Base-by-base conservation (phyloP, 1,140 invertebrate genomes). In the Drosophila tsacasi region DNA sequence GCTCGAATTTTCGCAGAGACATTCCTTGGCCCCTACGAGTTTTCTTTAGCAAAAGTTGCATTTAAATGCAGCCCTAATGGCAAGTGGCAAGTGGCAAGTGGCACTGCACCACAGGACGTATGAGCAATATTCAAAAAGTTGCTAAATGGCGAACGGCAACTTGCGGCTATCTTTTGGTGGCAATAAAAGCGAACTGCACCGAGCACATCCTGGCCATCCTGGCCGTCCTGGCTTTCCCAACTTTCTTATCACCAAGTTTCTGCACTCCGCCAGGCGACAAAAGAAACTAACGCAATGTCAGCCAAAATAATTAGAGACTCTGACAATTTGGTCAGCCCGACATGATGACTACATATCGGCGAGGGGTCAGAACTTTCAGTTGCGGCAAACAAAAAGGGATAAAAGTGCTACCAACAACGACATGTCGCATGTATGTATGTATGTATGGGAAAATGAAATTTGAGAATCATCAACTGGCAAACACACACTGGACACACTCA, bases 381-480 rank as follows among this genome's bases (percentile, higher is more conserved):
- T 13, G 64, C 44, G 65, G 39, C 65, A 63, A 63, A 39, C 65
- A 64, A 30, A 50, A 50, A 52, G 27, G 49, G 49, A 19, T 52
- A 19, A 32, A 8, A 52, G 27, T 32, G 2, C 17, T n/a, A 12
- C 5, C 19, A 49, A 15, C 15, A 30, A 37, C n/a, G n/a, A n/a
- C n/a, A n/a, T n/a, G n/a, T n/a, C n/a, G n/a, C n/a, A n/a, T n/a
- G n/a, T n/a, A n/a, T n/a, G n/a, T n/a, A 49, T n/a, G 3, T 19
- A 6, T 52, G 27, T 35, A 21, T 37, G 44, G 32, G 64, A 21
- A 64, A 47, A 65, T 61, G 42, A 83, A 79, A 79, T 79, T 76
- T 60, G 52, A 76, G 47, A 76, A 79, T 83, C 81, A 83, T 83
- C 81, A 83, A 76, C 76, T 83, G 52, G 40, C 59, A 76, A 40